Evolutionary conservation across 1,140 invertebrate genomes (phyloP).

Genomic region (Macrobrachium rosenbergii): DNA sequence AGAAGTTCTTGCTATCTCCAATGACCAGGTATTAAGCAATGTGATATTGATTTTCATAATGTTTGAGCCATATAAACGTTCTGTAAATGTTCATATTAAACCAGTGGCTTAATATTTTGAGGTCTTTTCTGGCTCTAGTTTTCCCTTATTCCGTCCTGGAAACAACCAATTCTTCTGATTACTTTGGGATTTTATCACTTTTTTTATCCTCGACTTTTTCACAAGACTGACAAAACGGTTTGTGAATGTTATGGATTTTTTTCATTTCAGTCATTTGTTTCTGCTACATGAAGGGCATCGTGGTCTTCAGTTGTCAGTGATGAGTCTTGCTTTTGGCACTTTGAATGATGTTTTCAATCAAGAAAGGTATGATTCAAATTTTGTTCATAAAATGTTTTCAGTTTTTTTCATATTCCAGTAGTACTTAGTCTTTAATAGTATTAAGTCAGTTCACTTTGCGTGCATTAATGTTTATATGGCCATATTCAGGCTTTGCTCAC

Average conservation of each 20-base stretch:
- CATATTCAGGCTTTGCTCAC: too few species aligned
- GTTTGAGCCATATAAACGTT: not conserved
- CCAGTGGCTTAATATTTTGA: not conserved
- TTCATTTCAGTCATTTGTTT: constrained; percentile 36
- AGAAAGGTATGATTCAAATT: constrained; percentile 26
- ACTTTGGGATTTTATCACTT: not conserved
- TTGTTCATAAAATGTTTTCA: not conserved
- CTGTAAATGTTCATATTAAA: not conserved
- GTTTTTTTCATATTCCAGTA: constrained; percentile 4
- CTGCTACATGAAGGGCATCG: constrained; percentile 27
- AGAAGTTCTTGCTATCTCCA: constrained; percentile 39
- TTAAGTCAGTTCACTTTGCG: too few species aligned
- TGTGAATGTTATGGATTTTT: not conserved
- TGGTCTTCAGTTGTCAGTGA: constrained; percentile 33
- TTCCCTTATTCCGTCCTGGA: too few species aligned
- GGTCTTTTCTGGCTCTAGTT: too few species aligned
- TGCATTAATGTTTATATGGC: too few species aligned
- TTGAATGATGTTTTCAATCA: constrained; percentile 44
- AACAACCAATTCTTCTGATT: too few species aligned
- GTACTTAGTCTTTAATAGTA: not conserved
- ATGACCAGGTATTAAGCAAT: constrained; percentile 28
- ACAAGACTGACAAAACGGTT: too few species aligned
- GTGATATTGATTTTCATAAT: not conserved
- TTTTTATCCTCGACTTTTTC: not conserved
- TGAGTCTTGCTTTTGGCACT: not conserved